Percentiles rank a stretch among this genome's conserved stretches.
These are phyloP conservation scores for Zhengitettix transpicula DNA, from an alignment of 2,888 invertebrate genomes.

Conservation along the genomic window DNA sequence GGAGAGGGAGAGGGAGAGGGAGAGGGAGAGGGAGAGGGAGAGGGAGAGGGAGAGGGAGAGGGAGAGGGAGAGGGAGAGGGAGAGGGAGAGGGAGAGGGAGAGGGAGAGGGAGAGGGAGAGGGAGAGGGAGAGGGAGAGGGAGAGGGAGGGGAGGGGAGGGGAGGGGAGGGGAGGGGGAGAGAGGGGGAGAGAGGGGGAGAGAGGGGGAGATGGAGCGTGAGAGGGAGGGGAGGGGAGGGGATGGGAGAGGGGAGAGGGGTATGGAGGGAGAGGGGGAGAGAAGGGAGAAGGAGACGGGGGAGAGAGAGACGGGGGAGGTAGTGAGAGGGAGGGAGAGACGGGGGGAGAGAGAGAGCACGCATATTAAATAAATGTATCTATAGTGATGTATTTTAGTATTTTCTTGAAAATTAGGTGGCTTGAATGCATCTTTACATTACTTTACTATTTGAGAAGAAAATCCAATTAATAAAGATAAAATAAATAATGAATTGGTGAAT, in stretches of 20 bases:
- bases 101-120: background rate
- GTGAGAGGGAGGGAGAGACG: too few species aligned
- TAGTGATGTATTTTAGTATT: too few species aligned
- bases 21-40: background rate
- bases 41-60: background rate
- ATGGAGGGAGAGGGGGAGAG: background rate
- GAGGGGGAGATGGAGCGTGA: too few species aligned
- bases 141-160: background rate
- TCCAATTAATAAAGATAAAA: too few species aligned
- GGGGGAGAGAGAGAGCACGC: too few species aligned
- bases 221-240: background rate
- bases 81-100: background rate
- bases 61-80: background rate
- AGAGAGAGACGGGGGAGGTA: too few species aligned
- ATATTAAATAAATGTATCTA: too few species aligned
- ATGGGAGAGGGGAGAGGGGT: background rate
- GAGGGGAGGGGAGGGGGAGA: background rate
- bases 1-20: background rate
- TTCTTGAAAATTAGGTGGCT: too few species aligned
- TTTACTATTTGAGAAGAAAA: too few species aligned
- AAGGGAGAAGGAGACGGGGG: background rate
- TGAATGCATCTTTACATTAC: too few species aligned
- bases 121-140: background rate
- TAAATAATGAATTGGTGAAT: too few species aligned
- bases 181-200: conserved; percentile 2